Conservation (phyloP, 2,888 invertebrate genomes). For the Lithophane semibrunnea region DNA sequence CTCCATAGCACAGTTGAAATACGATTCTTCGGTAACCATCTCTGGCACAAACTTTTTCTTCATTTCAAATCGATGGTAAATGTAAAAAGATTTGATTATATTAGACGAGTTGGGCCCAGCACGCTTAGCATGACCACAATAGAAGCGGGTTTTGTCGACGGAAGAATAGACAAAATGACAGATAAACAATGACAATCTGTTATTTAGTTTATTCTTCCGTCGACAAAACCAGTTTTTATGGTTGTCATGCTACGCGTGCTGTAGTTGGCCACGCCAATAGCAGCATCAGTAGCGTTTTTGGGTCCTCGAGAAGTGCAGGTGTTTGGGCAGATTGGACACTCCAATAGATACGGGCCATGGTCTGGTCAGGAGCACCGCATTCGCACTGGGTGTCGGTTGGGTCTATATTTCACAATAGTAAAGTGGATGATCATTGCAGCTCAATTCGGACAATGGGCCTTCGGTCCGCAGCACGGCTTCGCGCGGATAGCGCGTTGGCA, state of each 20-base stretch:
- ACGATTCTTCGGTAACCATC: neutral
- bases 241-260: too few relatives aligned
- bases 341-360: neutral
- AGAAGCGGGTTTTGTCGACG: too few relatives aligned
- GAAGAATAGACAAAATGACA: too few relatives aligned
- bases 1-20: neutral
- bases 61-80: neutral
- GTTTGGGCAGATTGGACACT: neutral
- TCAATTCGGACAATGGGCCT: conserved; percentile 98
- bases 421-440: conserved; percentile 90
- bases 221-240: too few relatives aligned
- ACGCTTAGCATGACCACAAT: too few relatives aligned
- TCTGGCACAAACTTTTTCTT: neutral
- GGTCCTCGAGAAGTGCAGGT: neutral
- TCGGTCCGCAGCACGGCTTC: conserved; percentile 99
- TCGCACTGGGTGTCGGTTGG: neutral
- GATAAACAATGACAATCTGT: too few relatives aligned
- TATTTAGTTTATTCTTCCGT: too few relatives aligned
- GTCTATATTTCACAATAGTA: neutral
- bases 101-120: neutral
- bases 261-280: neutral
- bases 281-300: neutral
- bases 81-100: neutral
- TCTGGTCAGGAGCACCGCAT: too few relatives aligned
- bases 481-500: conserved; percentile 98